These are phyloP conservation scores for Ormyrus nitidulus DNA, from an alignment of 2,888 invertebrate genomes.

Conservation along the genomic window DNA sequence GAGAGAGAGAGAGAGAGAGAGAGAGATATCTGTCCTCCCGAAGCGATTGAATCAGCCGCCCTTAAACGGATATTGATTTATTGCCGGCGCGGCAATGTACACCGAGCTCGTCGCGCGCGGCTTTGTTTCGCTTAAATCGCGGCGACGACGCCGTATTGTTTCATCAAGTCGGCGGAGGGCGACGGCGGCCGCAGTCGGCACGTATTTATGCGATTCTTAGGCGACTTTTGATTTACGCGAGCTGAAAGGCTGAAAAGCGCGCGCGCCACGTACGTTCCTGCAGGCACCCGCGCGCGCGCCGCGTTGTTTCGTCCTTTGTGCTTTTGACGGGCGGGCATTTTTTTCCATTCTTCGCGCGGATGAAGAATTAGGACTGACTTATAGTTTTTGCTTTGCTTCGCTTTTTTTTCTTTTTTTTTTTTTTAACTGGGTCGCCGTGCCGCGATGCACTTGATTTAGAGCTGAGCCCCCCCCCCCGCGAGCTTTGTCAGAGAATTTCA, in stretches of 20 bases:
- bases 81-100: neutral
- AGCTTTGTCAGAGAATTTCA: neutral
- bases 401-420: neutral
- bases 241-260: too few species aligned
- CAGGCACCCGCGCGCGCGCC: neutral
- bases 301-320: neutral
- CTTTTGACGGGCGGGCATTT: slow-evolving; percentile 18
- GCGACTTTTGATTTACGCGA: slow-evolving; percentile 36
- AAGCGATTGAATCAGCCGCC: slow-evolving; percentile 30
- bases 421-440: slow-evolving; percentile 4
- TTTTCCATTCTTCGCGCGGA: slow-evolving; percentile 25
- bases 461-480: neutral
- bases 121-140: slow-evolving; percentile 41
- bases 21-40: neutral
- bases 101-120: neutral
- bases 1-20: too few species aligned
- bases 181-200: neutral
- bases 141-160: slow-evolving; percentile 21
- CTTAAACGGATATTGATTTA: slow-evolving; percentile 49
- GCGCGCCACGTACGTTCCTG: neutral
- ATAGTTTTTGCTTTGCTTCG: neutral
- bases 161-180: slow-evolving; percentile 25
- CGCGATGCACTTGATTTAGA: slow-evolving; percentile 21
- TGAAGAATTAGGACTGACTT: slow-evolving; percentile 34
- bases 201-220: slow-evolving; percentile 33